Conservation (phyloP, 2,888 invertebrate species). For the Epinotia demarniana region DNA sequence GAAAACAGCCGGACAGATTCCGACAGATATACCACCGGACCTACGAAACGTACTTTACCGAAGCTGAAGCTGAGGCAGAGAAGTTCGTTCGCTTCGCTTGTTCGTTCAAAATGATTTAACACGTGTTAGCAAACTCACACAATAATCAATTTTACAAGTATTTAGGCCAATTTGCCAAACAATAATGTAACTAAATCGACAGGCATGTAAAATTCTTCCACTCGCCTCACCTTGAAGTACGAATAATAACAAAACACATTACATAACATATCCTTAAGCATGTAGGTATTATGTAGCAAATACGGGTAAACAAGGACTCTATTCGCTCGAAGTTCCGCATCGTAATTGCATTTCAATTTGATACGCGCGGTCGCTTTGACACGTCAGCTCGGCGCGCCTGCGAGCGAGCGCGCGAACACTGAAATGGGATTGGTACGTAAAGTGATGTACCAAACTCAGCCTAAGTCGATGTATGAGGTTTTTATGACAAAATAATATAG, state of each 20-base stretch:
- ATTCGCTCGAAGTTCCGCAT: neutral
- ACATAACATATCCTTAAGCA: conserved; percentile 28
- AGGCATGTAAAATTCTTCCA: conserved; percentile 34
- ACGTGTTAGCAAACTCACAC: neutral
- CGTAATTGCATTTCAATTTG: neutral
- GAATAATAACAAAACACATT: conserved; percentile 23
- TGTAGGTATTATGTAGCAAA: conserved; percentile 18
- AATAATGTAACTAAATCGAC: conserved; percentile 28
- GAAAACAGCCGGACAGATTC: too few relatives aligned
- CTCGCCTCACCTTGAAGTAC: conserved; percentile 24
- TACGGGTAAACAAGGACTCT: conserved; percentile 23
- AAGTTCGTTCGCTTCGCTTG: too few relatives aligned
- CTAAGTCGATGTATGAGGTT: conserved; percentile 15
- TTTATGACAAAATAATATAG: conserved; percentile 25
- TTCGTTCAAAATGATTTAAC: too few relatives aligned
- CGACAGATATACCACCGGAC: too few relatives aligned
- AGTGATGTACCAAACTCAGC: neutral
- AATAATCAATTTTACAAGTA: too few relatives aligned
- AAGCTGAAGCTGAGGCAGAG: too few relatives aligned
- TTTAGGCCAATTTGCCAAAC: neutral
- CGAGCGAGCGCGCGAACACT: too few relatives aligned
- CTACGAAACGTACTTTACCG: too few relatives aligned
- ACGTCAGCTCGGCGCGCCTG: too few relatives aligned
- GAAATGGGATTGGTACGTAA: neutral
- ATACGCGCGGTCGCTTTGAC: neutral